Evolutionary conservation across 1,140 invertebrate species (phyloP), one percentile per base, ranked within the genome.

Genomic region (Heliconius himera): DNA sequence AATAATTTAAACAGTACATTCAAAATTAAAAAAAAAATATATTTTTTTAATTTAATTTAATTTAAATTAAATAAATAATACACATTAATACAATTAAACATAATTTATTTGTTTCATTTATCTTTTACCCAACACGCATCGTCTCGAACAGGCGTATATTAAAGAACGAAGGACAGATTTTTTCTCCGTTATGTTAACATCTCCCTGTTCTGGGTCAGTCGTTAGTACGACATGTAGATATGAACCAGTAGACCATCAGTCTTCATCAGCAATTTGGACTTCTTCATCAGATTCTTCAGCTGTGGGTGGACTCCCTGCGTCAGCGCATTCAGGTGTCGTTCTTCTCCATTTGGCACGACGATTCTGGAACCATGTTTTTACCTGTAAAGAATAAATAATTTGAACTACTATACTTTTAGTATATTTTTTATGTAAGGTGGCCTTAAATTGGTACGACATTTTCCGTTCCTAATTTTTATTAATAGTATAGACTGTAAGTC

Each of bases 361-460:
- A 74, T 93, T 93, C 85, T 93, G 92, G 74, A 93, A 93, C 92
- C 91, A 93, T 1, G 92, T 93, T 78, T 93, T 93, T 3, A 93
- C 92, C 92, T 93, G 84, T 5, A 85, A 82, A 36, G 6, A 20
- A 73, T 72, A 16, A n/a, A 41, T n/a, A 36, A 72, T 36, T 20
- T 72, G 2, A 38, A 54, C 16, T 54, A n/a, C n/a, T 13, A 46
- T 9, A 13, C 11, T 46, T 46, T 46, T 13, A 46, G 41, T 41
- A 41, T 11, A 13, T n/a, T 18, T 13, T 46, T 16, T 16, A 46
- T 3, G 11, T 11, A 46, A 13, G 3, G 41, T 3, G 9, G 9
- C 41, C 11, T 13, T 41, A 41, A 41, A 46, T 46, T 46, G 11
- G 41, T 46, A 4, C 3, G 11, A 13, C 0, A 13, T 46, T 6